Evolutionary conservation across 2,797 vertebrate genomes (phyloP).

Genomic region (Rhyacichthys aspro): DNA sequence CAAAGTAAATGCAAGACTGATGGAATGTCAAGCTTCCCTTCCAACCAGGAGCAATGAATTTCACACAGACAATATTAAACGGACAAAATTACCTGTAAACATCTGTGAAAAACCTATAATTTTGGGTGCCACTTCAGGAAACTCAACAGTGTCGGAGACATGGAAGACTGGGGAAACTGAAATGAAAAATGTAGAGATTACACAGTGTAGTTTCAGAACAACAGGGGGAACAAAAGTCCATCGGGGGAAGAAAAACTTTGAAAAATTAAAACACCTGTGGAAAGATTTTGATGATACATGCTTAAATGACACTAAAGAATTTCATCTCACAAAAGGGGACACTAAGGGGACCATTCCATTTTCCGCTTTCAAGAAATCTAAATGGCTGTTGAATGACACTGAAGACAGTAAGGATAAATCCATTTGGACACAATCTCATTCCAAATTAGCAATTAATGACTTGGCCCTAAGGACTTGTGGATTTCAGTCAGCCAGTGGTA

Average conservation of each 20-base stretch:
- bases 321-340: too few species aligned
- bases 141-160: not conserved
- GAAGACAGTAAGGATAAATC: constrained; percentile 6
- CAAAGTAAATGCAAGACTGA: too few species aligned
- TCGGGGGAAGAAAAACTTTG: not conserved
- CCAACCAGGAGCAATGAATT: not conserved
- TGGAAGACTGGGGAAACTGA: not conserved
- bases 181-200: not conserved
- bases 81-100: not conserved
- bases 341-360: too few species aligned
- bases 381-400: too few species aligned
- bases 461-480: constrained; percentile 47
- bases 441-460: not conserved
- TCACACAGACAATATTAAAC: not conserved
- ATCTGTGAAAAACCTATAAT: too few species aligned
- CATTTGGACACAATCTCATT: not conserved
- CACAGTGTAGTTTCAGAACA: not conserved
- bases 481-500: constrained; percentile 79
- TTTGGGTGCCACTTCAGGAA: not conserved
- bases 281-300: not conserved
- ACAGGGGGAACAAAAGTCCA: not conserved
- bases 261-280: constrained; percentile 3
- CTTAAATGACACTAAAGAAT: not conserved
- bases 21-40: too few species aligned
- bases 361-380: too few species aligned